A percentile compares a stretch with the other conserved stretches of the same genome.
These are phyloP conservation scores for Apus apus DNA, from an alignment of 2,113 vertebrate species.

Conservation along the genomic window DNA sequence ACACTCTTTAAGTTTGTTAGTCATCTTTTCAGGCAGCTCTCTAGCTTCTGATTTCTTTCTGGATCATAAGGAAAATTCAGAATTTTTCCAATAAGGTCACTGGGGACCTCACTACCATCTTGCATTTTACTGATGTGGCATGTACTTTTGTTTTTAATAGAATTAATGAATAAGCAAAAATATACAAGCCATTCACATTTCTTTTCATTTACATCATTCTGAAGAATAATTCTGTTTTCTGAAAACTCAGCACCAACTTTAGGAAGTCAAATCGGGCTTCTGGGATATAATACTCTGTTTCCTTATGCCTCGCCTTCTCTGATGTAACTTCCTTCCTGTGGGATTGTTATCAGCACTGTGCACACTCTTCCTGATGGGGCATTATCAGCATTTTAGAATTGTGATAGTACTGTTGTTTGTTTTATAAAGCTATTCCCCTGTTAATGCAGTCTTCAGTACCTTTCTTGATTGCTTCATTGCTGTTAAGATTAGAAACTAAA, in stretches of 20 bases:
- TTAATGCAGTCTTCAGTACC: not conserved
- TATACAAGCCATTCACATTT: not conserved
- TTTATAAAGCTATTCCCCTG: not conserved
- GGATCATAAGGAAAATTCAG: not conserved
- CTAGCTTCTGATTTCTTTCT: not conserved
- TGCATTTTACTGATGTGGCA: not conserved
- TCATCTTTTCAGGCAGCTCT: not conserved
- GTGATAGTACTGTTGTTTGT: not conserved
- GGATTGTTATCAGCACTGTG: conserved; percentile 18
- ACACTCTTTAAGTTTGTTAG: not conserved
- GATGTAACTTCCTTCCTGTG: conserved; percentile 48
- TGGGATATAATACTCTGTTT: not conserved
- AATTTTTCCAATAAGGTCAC: not conserved
- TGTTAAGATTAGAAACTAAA: not conserved
- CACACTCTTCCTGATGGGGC: not conserved
- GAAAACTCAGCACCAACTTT: not conserved
- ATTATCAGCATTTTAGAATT: not conserved
- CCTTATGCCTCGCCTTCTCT: not conserved
- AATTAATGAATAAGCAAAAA: not conserved
- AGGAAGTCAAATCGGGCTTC: not conserved
- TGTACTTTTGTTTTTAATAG: not conserved
- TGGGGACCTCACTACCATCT: not conserved
- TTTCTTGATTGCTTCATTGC: not conserved
- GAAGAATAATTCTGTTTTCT: not conserved
- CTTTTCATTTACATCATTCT: not conserved